phyloP scores from a whole-genome alignment of 2,113 vertebrate species.

The Coturnix japonica region DNA sequence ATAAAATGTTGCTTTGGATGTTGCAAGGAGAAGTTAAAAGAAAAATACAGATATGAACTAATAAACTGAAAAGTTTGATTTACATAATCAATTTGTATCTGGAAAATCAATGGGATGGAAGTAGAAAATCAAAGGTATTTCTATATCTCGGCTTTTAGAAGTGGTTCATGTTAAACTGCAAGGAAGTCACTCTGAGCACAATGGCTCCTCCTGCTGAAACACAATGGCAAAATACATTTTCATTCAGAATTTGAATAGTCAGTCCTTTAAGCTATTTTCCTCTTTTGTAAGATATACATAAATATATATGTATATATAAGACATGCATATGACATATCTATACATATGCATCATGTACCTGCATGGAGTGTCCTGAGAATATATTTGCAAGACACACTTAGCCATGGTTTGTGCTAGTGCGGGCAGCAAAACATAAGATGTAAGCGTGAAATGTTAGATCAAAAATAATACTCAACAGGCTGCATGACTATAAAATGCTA shows the following conservation, averaged over 20 bases:
- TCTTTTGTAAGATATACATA: background rate
- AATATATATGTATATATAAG: background rate
- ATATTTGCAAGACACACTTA: background rate
- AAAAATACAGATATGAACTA: conserved; percentile 42
- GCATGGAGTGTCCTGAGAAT: background rate
- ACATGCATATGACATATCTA: too few species aligned
- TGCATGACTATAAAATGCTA: background rate
- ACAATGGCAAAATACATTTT: background rate
- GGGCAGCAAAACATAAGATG: background rate
- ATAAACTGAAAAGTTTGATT: conserved; percentile 33
- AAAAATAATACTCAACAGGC: background rate
- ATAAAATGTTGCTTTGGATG: conserved; percentile 21
- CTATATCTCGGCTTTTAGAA: background rate
- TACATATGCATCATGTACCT: background rate
- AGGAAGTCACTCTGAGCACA: background rate
- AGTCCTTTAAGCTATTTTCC: background rate
- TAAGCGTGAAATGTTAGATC: background rate
- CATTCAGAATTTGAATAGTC: background rate
- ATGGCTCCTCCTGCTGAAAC: background rate
- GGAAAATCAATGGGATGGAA: conserved; percentile 37
- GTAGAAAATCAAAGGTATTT: background rate
- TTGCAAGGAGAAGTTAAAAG: conserved; percentile 21
- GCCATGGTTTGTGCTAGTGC: background rate
- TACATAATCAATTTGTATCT: conserved; percentile 52
- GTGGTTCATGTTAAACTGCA: background rate